Evolutionary conservation across 2,888 invertebrate species (phyloP).

Genomic region (Lithosia quadra): DNA sequence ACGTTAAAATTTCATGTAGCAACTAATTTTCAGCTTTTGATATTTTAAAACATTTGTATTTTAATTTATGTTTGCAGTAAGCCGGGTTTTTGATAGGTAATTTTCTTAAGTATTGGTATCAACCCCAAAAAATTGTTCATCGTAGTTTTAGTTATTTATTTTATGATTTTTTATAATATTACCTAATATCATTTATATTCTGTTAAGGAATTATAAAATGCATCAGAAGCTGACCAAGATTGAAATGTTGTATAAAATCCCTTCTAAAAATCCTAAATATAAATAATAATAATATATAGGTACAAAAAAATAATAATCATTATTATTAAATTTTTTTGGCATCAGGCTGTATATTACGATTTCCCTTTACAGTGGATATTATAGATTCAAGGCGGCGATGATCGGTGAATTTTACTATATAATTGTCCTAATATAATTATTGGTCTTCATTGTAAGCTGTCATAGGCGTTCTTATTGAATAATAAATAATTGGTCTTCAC

Average conservation of each 20-base stretch:
- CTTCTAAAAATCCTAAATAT: too few species aligned
- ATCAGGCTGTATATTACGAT: conserved; percentile 36
- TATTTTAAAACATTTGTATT: conserved; percentile 14
- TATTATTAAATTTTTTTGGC: background rate
- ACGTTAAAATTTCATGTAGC: conserved; percentile 34
- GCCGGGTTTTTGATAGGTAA: background rate
- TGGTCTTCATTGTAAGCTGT: conserved; percentile 35
- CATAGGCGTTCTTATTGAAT: conserved; percentile 53
- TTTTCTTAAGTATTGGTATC: too few species aligned
- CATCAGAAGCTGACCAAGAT: too few species aligned
- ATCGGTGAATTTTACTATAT: conserved; percentile 38
- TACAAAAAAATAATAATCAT: too few species aligned
- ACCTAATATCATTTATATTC: too few species aligned
- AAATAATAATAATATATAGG: too few species aligned
- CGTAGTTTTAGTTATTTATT: too few species aligned
- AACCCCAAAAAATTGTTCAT: too few species aligned
- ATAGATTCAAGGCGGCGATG: conserved; percentile 36
- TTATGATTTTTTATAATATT: too few species aligned
- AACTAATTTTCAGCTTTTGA: conserved; percentile 22
- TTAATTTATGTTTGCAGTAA: conserved; percentile 12
- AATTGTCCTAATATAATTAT: conserved; percentile 47
- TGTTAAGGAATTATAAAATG: too few species aligned
- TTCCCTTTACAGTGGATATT: conserved; percentile 19
- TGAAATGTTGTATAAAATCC: background rate
- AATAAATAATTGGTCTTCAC: conserved; percentile 32